Conservation (phyloP, 2,888 invertebrate genomes). For the Periphyllus acericola region DNA sequence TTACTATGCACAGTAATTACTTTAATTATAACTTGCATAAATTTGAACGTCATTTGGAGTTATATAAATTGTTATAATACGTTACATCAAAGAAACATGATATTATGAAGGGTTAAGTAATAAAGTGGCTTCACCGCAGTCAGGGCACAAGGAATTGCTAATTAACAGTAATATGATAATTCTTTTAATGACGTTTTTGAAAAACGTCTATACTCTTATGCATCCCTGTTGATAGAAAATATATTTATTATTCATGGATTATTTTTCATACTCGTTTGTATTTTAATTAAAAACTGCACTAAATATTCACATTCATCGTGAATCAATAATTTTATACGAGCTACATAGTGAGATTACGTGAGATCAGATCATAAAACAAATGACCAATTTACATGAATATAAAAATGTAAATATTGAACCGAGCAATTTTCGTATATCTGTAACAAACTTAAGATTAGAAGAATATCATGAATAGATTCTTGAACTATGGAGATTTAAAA, state of each 20-base stretch:
- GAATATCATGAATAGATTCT: no score
- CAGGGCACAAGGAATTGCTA: not conserved
- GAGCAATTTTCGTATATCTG: not conserved
- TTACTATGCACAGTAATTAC: no score
- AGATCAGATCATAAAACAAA: not conserved
- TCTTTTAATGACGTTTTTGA: not conserved
- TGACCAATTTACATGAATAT: not conserved
- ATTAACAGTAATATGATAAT: constrained; percentile 15
- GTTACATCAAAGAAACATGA: not conserved
- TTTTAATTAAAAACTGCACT: not conserved
- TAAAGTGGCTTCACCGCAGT: not conserved
- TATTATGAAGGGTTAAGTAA: not conserved
- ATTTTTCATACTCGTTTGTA: not conserved
- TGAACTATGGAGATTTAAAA: no score
- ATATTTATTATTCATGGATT: not conserved
- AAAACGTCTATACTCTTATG: not conserved
- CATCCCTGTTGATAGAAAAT: not conserved
- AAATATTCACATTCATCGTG: not conserved
- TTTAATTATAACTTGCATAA: not conserved
- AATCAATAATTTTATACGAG: not conserved
- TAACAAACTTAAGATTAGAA: not conserved
- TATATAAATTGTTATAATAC: not conserved
- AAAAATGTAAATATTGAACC: not conserved
- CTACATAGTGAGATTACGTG: no score
- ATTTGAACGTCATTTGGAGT: not conserved